A percentile compares a stretch with the other conserved stretches of the same genome.
phyloP scores from a whole-genome alignment of 2,113 vertebrate genomes.

The Oriolus oriolus region DNA sequence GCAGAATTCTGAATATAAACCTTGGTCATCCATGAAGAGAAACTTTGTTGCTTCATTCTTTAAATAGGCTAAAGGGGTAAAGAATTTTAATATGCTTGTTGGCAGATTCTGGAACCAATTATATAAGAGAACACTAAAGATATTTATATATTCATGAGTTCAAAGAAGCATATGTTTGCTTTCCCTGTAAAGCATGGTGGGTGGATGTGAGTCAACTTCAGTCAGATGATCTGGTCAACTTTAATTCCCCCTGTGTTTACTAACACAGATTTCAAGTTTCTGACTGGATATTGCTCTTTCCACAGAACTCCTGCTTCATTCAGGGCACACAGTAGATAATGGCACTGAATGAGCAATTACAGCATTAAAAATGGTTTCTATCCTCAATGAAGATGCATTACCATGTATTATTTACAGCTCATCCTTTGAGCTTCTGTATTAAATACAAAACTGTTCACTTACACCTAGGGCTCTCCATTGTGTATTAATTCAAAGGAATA shows the following conservation, averaged over 20 bases:
- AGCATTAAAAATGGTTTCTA: neutral
- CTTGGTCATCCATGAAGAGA: neutral
- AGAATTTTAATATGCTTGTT: fast-evolving
- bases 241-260: constrained; percentile 26
- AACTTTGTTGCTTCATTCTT: neutral
- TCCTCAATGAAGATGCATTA: neutral
- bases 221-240: constrained; percentile 44
- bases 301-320: neutral
- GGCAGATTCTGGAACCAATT: neutral
- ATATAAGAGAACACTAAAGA: neutral
- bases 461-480: neutral
- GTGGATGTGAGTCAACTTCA: constrained; percentile 46
- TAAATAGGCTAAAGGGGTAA: neutral
- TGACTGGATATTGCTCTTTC: constrained; percentile 13
- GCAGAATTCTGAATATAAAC: neutral
- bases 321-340: neutral
- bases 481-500: neutral
- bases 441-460: neutral
- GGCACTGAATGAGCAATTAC: neutral
- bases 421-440: neutral
- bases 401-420: neutral
- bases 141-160: constrained; percentile 11
- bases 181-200: neutral
- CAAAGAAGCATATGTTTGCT: constrained; percentile 45
- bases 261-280: constrained; percentile 2